These are phyloP conservation scores for Cecidostiba fungosa DNA, from an alignment of 2,888 invertebrate genomes.

Conservation along the genomic window DNA sequence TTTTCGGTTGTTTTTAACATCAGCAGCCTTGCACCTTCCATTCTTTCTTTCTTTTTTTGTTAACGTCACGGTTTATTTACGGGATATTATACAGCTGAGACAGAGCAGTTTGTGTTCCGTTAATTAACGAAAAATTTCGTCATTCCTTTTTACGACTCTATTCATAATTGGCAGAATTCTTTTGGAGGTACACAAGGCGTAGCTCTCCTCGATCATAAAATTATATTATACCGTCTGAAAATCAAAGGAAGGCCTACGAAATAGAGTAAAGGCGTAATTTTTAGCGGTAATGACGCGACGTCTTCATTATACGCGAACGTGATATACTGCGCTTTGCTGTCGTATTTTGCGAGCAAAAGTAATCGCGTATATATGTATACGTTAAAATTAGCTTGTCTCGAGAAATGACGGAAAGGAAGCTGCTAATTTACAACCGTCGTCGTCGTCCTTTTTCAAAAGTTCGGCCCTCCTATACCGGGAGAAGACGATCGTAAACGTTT, in stretches of 20 bases:
- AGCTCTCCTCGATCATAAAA: neutral
- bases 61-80: slow-evolving; percentile 12
- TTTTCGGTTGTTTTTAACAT: neutral
- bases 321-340: slow-evolving; percentile 41
- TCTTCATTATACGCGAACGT: slow-evolving; percentile 36
- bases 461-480: slow-evolving; percentile 3
- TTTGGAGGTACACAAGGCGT: neutral
- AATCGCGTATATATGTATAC: slow-evolving; percentile 12
- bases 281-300: slow-evolving; percentile 3
- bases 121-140: neutral
- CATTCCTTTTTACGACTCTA: neutral
- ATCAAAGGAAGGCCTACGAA: neutral
- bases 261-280: slow-evolving; percentile 2
- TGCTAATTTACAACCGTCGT: slow-evolving; percentile 51
- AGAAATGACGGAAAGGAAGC: slow-evolving; percentile 40
- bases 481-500: slow-evolving; percentile 37
- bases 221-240: neutral
- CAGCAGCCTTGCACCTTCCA: neutral
- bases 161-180: neutral
- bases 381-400: slow-evolving; percentile 26
- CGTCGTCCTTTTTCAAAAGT: neutral
- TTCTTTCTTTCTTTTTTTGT: neutral
- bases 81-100: too few species aligned
- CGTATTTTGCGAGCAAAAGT: slow-evolving; percentile 28
- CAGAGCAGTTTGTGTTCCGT: too few species aligned